Conservation (phyloP, 1,140 invertebrate species). For the Apis mellifera region DNA sequence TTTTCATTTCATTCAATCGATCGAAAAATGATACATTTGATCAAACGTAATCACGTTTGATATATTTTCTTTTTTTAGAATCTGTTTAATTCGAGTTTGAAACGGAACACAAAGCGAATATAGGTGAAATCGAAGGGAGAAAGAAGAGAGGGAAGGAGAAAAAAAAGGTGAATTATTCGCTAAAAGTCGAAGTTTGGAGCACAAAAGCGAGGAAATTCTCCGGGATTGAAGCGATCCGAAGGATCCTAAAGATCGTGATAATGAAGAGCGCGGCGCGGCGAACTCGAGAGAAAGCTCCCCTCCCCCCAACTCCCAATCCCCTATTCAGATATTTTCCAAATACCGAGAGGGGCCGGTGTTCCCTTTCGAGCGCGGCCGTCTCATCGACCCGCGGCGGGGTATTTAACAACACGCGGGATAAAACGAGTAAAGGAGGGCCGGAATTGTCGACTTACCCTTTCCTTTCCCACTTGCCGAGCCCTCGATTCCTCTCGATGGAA, state of each 20-base stretch:
- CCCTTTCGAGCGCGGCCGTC: constrained; percentile 23
- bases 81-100: background rate
- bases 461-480: background rate
- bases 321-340: constrained; percentile 24
- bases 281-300: background rate
- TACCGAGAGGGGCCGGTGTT: background rate
- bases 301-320: background rate
- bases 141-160: background rate
- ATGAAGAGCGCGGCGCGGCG: background rate
- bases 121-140: background rate
- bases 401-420: constrained; percentile 40
- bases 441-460: constrained; percentile 30
- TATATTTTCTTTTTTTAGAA: too few species aligned
- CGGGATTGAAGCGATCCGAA: constrained; percentile 11
- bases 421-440: constrained; percentile 15
- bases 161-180: background rate
- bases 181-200: constrained; percentile 5
- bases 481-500: constrained; percentile 14
- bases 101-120: background rate
- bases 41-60: too few species aligned
- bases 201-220: constrained; percentile 16
- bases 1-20: too few species aligned
- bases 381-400: constrained; percentile 13
- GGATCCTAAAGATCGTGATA: constrained; percentile 23
- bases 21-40: too few species aligned